Conservation (phyloP, 2,888 invertebrate species). For the Stegophylla sp. region DNA sequence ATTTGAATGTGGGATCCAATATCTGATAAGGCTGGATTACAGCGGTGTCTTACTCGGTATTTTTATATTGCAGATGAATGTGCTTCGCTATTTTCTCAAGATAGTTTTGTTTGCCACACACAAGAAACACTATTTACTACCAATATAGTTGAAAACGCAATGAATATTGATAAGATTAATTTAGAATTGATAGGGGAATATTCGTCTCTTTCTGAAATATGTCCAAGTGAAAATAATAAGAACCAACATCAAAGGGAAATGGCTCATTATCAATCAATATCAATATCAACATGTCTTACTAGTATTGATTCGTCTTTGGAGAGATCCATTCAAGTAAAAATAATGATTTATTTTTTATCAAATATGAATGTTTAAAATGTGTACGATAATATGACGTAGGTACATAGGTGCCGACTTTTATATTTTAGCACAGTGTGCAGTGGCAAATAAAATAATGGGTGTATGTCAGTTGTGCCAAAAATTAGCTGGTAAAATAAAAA, state of each 20-base stretch:
- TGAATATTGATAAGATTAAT: not conserved
- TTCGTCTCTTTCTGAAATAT: constrained; percentile 1
- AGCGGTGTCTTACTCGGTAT: too few species aligned
- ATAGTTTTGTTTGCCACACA: constrained; percentile 16
- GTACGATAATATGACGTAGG: too few species aligned
- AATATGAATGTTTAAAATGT: too few species aligned
- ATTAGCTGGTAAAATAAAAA: too few species aligned
- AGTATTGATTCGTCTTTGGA: not conserved
- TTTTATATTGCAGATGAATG: not conserved
- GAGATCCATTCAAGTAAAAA: constrained; percentile 3
- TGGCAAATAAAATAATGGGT: too few species aligned
- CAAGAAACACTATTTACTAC: constrained; percentile 17
- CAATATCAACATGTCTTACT: not conserved
- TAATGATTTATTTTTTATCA: not conserved
- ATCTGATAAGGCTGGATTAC: too few species aligned
- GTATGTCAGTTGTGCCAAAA: too few species aligned
- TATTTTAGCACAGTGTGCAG: too few species aligned
- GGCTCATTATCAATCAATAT: not conserved
- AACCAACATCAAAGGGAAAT: not conserved
- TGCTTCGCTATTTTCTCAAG: not conserved
- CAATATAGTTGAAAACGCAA: not conserved
- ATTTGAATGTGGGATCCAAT: too few species aligned
- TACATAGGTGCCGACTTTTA: too few species aligned
- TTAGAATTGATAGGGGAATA: not conserved
- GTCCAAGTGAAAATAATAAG: not conserved